These are phyloP conservation scores for Rallus limicola DNA, from an alignment of 2,113 vertebrate species.

Conservation along the genomic window DNA sequence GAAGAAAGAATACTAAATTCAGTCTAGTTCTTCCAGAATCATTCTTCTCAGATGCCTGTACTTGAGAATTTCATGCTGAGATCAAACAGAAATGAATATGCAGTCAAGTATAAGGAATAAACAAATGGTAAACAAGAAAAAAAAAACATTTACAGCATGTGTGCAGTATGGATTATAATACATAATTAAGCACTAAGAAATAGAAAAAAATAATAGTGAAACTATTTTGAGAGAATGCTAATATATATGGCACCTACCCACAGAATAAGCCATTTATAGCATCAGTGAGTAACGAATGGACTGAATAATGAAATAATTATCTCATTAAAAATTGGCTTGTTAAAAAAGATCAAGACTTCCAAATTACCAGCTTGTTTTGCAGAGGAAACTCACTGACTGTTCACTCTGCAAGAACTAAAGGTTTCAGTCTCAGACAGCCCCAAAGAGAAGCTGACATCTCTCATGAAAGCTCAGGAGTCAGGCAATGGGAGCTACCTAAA, in stretches of 20 bases:
- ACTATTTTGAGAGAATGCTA: background rate
- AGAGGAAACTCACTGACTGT: background rate
- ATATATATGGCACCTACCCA: constrained; percentile 4
- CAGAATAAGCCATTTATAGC: constrained; percentile 16
- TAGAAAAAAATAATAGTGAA: background rate
- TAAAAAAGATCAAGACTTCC: background rate
- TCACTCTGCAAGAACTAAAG: background rate
- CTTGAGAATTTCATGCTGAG: background rate
- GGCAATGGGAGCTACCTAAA: background rate
- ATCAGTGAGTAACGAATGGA: background rate
- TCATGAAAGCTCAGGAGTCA: background rate
- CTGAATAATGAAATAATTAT: constrained; percentile 23
- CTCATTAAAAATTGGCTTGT: background rate
- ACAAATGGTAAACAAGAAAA: background rate
- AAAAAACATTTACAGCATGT: background rate
- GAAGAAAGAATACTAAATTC: background rate
- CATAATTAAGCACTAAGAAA: background rate
- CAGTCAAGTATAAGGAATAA: background rate
- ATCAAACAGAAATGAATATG: background rate
- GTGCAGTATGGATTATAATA: background rate
- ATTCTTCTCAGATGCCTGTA: background rate
- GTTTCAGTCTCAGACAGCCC: background rate
- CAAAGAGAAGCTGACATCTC: background rate
- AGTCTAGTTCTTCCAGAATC: background rate
- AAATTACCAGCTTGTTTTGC: background rate